phyloP scores from a whole-genome alignment of 53 echinoderm and acorn worm genomes.

The Zoroaster sp. region DNA sequence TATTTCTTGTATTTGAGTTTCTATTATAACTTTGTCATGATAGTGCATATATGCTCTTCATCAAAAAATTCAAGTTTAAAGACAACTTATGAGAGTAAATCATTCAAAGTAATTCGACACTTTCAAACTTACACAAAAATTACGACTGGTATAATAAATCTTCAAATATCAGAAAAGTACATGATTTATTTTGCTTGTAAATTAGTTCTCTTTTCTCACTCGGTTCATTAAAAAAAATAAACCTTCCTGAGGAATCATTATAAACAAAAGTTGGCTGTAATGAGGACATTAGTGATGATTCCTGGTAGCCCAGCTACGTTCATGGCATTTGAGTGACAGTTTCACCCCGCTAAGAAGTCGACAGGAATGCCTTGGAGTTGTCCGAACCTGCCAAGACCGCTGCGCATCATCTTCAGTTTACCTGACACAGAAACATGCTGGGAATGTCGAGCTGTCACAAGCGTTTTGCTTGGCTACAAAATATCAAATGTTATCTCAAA shows the following conservation, averaged over 20 bases:
- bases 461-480: not conserved
- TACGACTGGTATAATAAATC: no score
- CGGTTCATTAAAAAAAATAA: not conserved
- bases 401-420: conserved; percentile 39
- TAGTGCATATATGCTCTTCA: no score
- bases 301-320: not conserved
- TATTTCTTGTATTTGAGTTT: no score
- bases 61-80: no score
- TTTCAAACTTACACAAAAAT: no score
- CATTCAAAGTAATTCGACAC: not conserved
- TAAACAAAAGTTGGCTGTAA: not conserved
- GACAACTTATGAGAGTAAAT: no score
- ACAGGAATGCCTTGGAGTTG: conserved; percentile 4
- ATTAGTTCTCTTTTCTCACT: not conserved
- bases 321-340: conserved; percentile 27
- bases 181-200: not conserved
- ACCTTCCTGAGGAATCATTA: not conserved
- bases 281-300: not conserved
- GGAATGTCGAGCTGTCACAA: conserved; percentile 30
- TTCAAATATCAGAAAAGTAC: no score
- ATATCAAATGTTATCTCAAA: conserved; percentile 27
- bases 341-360: conserved; percentile 38
- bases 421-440: conserved; percentile 16
- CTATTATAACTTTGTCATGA: no score
- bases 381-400: not conserved